Evolutionary conservation across 2,797 vertebrate genomes (phyloP).

Genomic region (Florisuga fusca): DNA sequence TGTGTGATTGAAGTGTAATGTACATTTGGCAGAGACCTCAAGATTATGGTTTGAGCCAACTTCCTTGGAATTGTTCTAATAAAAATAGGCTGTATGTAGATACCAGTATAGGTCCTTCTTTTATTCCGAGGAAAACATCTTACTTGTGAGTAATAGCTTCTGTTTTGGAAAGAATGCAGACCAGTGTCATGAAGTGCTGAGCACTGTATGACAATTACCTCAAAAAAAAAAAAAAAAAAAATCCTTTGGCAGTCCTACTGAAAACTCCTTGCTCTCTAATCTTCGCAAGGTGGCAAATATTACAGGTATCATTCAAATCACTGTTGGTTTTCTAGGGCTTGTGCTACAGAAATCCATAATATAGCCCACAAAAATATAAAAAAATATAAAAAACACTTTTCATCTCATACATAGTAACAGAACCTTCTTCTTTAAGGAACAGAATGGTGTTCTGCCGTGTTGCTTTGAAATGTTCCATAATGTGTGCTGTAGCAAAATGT

Average conservation of each 20-base stretch:
- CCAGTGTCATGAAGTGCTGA: background rate
- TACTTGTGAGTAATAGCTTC: background rate
- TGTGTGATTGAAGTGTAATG: background rate
- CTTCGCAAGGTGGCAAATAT: background rate
- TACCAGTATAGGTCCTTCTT: background rate
- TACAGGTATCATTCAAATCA: background rate
- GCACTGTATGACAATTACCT: background rate
- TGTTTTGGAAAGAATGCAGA: background rate
- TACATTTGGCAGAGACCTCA: background rate
- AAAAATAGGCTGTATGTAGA: background rate
- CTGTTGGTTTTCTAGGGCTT: background rate
- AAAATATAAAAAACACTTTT: too few species aligned
- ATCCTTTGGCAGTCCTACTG: background rate
- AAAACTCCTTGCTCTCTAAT: background rate
- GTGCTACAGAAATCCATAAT: background rate
- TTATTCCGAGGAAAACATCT: background rate
- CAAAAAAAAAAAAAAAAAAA: background rate
- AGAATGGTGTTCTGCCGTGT: slow-evolving; percentile 15
- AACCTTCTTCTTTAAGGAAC: slow-evolving; percentile 11
- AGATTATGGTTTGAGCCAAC: background rate
- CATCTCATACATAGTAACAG: background rate
- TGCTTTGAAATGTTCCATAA: slow-evolving; percentile 26
- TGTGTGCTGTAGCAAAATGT: slow-evolving; percentile 31
- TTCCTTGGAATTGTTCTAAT: background rate
- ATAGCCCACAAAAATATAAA: too few species aligned